Evolutionary conservation across 2,113 vertebrate genomes (phyloP).

Genomic region (Echinops telfairi): DNA sequence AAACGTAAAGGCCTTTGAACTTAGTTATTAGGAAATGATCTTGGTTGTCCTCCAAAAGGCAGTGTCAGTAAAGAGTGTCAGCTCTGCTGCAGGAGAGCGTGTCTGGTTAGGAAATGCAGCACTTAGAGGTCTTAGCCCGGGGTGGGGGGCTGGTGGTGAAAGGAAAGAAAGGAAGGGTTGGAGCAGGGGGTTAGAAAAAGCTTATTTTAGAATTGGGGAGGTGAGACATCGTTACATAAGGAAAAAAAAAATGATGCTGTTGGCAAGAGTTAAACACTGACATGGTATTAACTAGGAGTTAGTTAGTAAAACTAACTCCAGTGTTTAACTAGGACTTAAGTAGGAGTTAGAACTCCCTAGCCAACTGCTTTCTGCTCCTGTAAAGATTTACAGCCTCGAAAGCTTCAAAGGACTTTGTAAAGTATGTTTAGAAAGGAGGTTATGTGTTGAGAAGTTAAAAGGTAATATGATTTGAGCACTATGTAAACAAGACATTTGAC

Average conservation of each 20-base stretch:
- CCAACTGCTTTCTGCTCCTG: not conserved
- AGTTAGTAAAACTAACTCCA: not conserved
- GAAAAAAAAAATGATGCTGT: not conserved
- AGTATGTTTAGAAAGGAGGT: not conserved
- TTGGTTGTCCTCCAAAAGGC: not conserved
- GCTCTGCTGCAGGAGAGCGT: not conserved
- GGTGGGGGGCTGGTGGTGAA: not conserved
- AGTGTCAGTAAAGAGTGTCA: not conserved
- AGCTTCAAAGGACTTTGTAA: not conserved
- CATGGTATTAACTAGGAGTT: not conserved
- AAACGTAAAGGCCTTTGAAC: not conserved
- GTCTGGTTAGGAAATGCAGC: not conserved
- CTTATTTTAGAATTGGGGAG: not conserved
- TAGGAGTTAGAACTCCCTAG: not conserved
- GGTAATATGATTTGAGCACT: not conserved
- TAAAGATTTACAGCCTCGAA: no score
- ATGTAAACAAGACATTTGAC: not conserved
- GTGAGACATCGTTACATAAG: not conserved
- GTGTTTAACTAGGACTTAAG: not conserved
- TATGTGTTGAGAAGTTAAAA: not conserved
- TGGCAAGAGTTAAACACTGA: not conserved
- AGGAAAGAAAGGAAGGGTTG: no score
- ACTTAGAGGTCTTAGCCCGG: not conserved
- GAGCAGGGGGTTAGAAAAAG: not conserved
- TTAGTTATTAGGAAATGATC: not conserved